Conservation (phyloP, 2,888 invertebrate genomes). For the Timema podura region DNA sequence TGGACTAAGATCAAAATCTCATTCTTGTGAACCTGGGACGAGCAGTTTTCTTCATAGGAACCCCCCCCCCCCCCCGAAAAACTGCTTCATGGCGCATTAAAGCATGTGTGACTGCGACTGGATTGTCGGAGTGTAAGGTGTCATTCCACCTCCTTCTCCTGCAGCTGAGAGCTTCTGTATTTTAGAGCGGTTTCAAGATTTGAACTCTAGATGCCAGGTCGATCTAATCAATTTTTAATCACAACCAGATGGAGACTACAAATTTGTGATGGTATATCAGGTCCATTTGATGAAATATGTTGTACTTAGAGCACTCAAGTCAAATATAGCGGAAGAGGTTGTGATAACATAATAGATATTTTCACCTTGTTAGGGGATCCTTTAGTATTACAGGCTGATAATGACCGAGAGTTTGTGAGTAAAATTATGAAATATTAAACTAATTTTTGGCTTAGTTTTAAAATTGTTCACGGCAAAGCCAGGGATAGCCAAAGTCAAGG, state of each 20-base stretch:
- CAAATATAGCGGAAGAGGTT: conserved; percentile 41
- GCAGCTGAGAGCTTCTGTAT: too few species aligned
- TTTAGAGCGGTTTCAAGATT: conserved; percentile 20
- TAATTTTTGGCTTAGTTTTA: background rate
- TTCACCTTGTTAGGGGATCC: conserved; percentile 37
- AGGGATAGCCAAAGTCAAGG: background rate
- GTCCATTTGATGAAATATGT: conserved; percentile 44
- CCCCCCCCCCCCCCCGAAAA: too few species aligned
- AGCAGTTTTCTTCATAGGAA: too few species aligned
- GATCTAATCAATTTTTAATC: conserved; percentile 42
- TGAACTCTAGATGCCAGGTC: conserved; percentile 38
- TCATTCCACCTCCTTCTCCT: too few species aligned
- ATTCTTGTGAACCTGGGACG: too few species aligned
- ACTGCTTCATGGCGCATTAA: too few species aligned
- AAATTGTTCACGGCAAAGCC: conserved; percentile 15
- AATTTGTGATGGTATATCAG: conserved; percentile 43
- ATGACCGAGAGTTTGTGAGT: background rate
- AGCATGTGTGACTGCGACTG: too few species aligned
- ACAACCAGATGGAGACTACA: conserved; percentile 38
- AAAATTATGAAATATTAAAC: conserved; percentile 4
- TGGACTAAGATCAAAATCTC: too few species aligned
- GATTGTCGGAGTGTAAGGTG: too few species aligned
- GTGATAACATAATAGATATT: conserved; percentile 35
- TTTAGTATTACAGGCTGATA: conserved; percentile 37
- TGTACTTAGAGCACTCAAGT: conserved; percentile 39